Base-by-base conservation (phyloP, 2,797 vertebrate species). In the Onychomys leucogaster region DNA sequence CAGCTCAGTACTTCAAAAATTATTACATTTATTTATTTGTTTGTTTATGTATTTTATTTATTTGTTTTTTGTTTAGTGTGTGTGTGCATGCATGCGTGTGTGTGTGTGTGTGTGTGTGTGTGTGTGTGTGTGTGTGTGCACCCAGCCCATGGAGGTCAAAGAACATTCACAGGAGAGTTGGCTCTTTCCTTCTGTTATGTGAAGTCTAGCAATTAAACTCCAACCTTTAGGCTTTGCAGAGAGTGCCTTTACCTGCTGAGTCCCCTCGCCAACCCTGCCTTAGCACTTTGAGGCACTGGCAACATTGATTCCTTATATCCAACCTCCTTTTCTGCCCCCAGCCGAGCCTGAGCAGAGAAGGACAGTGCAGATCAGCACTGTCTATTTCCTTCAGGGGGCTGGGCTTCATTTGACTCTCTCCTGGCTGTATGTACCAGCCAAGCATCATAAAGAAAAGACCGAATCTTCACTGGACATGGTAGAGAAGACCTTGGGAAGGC, bases 231-330 rank as follows among this genome's bases (percentile, higher is more conserved):
- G 25, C 14, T 43, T 83, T 37, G 37, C 6, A 9, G 37, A 37
- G 46, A 43, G 16, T 46, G 81, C 17, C 59, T 32, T 83, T 83
- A 21, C 34, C 10, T 81, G 52, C 34, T 23, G 52, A 6, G 10
- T 16, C 29, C 43, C 25, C 29, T 14, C 10, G 13, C 19, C 61
- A 67, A 23, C 43, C 17, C 61, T 85, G 61, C 19, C 21, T 67
- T 12, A 25, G 43, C 9, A 0, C 67, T 23, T 0, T 0, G 1
- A 49, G 12, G 34, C 7, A 4, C 1, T 11, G 7, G 9, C 11
- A 17, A 10, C 65, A 41, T 8, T 52, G 57, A 1, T 27, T 19
- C 12, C 6, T 92, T 9, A 3, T 34, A 12, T 85, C 61, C 0
- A 9, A 0, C 14, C 1, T 4, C 8, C 1, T 12, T 14, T n/a